Conservation (phyloP, 2,113 vertebrate genomes). For the Agapornis roseicollis region DNA sequence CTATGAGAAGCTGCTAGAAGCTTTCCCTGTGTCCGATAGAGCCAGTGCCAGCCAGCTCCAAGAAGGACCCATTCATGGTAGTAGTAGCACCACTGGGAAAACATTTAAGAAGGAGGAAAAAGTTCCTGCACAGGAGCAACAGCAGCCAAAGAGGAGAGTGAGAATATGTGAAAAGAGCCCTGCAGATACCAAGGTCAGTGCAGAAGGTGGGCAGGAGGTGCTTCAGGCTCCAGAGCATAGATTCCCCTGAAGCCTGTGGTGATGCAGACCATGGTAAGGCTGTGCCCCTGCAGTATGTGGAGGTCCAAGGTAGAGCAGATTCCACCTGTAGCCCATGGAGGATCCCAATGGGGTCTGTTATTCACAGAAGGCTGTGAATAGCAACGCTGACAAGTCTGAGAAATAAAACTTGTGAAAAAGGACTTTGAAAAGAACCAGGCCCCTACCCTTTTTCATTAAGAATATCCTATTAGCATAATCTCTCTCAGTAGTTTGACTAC, state of each 20-base stretch:
- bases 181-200: neutral
- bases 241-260: neutral
- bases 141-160: neutral
- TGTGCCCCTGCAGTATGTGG: neutral
- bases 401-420: neutral
- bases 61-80: accelerated
- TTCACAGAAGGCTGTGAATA: neutral
- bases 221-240: accelerated
- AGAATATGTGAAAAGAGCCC: neutral
- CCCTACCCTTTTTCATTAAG: neutral
- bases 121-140: neutral
- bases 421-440: neutral
- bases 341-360: too few species aligned
- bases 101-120: neutral
- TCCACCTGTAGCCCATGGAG: accelerated
- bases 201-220: neutral
- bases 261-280: neutral
- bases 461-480: neutral
- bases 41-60: neutral
- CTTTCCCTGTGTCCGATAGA: neutral
- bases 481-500: neutral
- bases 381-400: neutral
- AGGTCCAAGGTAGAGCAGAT: neutral
- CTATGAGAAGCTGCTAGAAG: neutral
- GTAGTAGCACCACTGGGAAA: accelerated